Evolutionary conservation across 1,140 invertebrate species (phyloP).

Genomic region (Ooceraea biroi): DNA sequence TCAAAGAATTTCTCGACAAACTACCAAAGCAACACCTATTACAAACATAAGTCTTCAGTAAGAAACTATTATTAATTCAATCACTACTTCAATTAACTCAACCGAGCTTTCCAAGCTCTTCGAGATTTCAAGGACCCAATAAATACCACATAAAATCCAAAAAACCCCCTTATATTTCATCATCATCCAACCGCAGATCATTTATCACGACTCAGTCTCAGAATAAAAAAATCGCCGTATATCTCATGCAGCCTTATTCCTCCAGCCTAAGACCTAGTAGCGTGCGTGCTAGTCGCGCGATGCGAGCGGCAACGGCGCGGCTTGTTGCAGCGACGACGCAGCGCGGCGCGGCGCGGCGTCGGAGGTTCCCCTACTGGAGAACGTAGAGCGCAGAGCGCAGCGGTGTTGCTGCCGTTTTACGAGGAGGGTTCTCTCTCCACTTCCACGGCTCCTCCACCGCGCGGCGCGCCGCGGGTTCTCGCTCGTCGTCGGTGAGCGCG

Average conservation of each 20-base stretch:
- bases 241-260: too few relatives aligned
- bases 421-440: constrained; percentile 84
- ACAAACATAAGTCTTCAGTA: background rate
- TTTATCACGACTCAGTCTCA: background rate
- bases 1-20: background rate
- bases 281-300: background rate
- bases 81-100: too few relatives aligned
- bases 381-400: constrained; percentile 74
- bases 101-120: too few relatives aligned
- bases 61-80: background rate
- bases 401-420: constrained; percentile 72
- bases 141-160: background rate
- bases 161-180: background rate
- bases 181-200: background rate
- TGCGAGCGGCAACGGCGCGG: constrained; percentile 44
- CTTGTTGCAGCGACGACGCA: constrained; percentile 55
- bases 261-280: too few relatives aligned
- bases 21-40: background rate
- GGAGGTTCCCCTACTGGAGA: constrained; percentile 80
- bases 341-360: constrained; percentile 44
- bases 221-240: background rate
- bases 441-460: constrained; percentile 81
- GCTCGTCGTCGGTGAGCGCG: constrained; percentile 81
- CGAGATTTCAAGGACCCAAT: too few relatives aligned
- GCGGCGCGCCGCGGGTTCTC: constrained; percentile 73